Conservation (phyloP, 2,797 vertebrate species). For the Acrossocheilus wenchowensis region DNA sequence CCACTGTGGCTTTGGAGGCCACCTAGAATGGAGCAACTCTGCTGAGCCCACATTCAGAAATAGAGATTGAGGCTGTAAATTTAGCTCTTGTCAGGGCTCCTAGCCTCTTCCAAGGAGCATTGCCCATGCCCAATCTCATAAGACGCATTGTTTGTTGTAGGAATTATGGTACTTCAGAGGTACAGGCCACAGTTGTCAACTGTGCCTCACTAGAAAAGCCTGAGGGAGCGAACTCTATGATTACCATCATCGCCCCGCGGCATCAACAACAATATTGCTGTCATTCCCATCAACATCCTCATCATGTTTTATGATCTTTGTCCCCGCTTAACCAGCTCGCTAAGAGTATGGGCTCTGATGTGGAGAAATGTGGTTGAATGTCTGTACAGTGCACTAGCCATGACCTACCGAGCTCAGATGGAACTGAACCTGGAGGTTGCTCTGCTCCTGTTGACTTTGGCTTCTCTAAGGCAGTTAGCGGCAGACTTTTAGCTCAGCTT, state of each 20-base stretch:
- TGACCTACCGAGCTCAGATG: slow-evolving; percentile 60
- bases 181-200: slow-evolving; percentile 32
- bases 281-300: slow-evolving; percentile 42
- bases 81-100: slow-evolving; percentile 52
- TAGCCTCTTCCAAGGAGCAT: slow-evolving; percentile 27
- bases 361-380: slow-evolving; percentile 58
- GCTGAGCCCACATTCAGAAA: slow-evolving; percentile 53
- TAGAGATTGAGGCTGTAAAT: slow-evolving; percentile 54
- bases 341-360: slow-evolving; percentile 54
- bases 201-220: slow-evolving; percentile 17
- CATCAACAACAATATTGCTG: slow-evolving; percentile 44
- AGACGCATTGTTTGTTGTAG: slow-evolving; percentile 19
- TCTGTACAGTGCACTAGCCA: slow-evolving; percentile 57
- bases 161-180: slow-evolving; percentile 29
- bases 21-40: slow-evolving; percentile 48
- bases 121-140: slow-evolving; percentile 1
- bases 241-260: slow-evolving; percentile 40
- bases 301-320: slow-evolving; percentile 37
- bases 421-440: slow-evolving; percentile 62
- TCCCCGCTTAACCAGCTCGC: slow-evolving; percentile 51
- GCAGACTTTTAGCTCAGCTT: slow-evolving; percentile 43
- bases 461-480: slow-evolving; percentile 47
- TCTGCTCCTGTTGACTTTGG: slow-evolving; percentile 68
- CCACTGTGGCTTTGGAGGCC: slow-evolving; percentile 57
- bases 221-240: slow-evolving; percentile 19